Conservation (phyloP, 2,888 invertebrate genomes). For the Nipponacmea schrenckii region DNA sequence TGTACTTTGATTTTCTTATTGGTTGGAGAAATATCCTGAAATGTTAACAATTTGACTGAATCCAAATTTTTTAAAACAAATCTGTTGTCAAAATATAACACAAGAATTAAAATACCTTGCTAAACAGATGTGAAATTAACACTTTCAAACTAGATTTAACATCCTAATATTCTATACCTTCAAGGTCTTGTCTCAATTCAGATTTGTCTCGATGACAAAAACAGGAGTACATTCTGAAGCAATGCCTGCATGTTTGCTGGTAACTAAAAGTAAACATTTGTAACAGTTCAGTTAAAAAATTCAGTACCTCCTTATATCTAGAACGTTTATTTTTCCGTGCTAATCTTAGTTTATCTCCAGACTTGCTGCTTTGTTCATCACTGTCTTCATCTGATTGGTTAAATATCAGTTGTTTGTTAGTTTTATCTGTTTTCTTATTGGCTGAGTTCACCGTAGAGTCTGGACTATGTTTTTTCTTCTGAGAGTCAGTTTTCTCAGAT, state of each 20-base stretch:
- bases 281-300: too few relatives aligned
- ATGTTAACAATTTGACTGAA: not conserved
- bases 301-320: slow-evolving; percentile 22
- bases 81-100: too few relatives aligned
- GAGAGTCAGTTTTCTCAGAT: not conserved
- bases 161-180: too few relatives aligned
- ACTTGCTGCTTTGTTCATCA: not conserved
- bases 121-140: too few relatives aligned
- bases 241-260: too few relatives aligned
- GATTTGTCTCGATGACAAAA: too few relatives aligned
- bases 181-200: too few relatives aligned
- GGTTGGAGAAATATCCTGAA: not conserved
- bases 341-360: not conserved
- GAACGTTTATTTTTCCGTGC: slow-evolving; percentile 11
- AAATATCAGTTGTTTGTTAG: not conserved
- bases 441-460: slow-evolving; percentile 28
- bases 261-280: too few relatives aligned
- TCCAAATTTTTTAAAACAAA: too few relatives aligned
- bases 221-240: too few relatives aligned
- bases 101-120: too few relatives aligned
- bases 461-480: slow-evolving; percentile 21
- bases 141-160: too few relatives aligned
- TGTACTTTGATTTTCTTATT: not conserved
- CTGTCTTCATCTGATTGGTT: not conserved
- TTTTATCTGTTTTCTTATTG: slow-evolving; percentile 9